Evolutionary conservation across 64 coral and sea anemone species (phyloP).

Genomic region (Porites lutea): DNA sequence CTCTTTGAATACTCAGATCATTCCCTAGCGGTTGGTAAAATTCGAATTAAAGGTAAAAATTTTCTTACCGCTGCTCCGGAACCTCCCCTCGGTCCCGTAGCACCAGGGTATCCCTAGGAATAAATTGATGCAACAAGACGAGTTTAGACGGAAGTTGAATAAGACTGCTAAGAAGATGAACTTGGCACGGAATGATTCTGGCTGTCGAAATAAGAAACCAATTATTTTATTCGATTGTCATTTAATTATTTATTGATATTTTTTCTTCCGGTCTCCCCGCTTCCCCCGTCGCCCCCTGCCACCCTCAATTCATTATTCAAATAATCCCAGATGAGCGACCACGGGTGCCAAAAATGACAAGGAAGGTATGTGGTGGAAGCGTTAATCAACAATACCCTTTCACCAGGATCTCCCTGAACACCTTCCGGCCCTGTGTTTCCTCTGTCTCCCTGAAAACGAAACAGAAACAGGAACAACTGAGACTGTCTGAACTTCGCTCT

Average conservation of each 20-base stretch:
- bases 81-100: slow-evolving; percentile 12
- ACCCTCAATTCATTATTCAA: too few species aligned
- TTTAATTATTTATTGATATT: too few species aligned
- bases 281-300: too few species aligned
- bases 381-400: not conserved
- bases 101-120: slow-evolving; percentile 1
- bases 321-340: too few species aligned
- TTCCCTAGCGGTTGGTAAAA: too few species aligned
- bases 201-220: too few species aligned
- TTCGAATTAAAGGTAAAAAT: not conserved
- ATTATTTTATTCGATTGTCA: too few species aligned
- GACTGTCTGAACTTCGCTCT: too few species aligned
- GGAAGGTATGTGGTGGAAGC: not conserved
- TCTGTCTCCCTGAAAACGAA: not conserved
- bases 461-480: not conserved
- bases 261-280: too few species aligned
- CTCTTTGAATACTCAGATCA: not conserved
- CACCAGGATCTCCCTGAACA: not conserved
- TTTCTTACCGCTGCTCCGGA: slow-evolving; percentile 1
- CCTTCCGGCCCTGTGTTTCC: slow-evolving; percentile 24
- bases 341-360: too few species aligned
- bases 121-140: not conserved
- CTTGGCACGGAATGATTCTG: too few species aligned
- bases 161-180: too few species aligned
- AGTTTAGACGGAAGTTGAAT: not conserved